phyloP scores from a whole-genome alignment of 2,888 invertebrate species.

The Liposcelis brunnea region DNA sequence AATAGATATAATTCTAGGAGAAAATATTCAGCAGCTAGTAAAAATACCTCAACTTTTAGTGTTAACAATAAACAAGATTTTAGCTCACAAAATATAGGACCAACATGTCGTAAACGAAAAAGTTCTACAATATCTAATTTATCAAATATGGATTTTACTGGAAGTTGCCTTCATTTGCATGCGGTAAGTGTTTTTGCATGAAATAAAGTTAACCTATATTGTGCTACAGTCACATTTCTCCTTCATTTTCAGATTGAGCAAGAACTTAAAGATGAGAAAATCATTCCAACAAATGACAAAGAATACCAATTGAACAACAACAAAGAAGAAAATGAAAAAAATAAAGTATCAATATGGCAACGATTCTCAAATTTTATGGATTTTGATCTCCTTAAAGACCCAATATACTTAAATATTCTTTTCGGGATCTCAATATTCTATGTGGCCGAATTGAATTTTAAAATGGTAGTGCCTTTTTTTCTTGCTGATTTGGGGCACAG shows the following conservation, averaged over 20 bases:
- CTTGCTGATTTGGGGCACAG: conserved; percentile 28
- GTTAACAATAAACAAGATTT: too few relatives aligned
- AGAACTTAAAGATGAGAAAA: conserved; percentile 17
- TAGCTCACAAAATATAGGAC: too few relatives aligned
- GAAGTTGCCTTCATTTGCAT: conserved; percentile 19
- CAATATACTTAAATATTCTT: conserved; percentile 45
- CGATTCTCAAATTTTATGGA: conserved; percentile 36
- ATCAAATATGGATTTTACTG: conserved; percentile 19
- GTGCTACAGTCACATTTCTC: conserved; percentile 1
- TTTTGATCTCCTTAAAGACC: conserved; percentile 41
- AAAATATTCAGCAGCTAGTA: too few relatives aligned
- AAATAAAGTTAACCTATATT: not conserved
- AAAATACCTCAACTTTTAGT: too few relatives aligned
- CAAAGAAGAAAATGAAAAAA: conserved; percentile 4
- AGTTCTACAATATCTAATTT: conserved; percentile 13
- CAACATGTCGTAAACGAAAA: not conserved
- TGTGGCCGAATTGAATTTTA: conserved; percentile 50
- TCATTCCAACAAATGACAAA: conserved; percentile 9
- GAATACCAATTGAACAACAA: conserved; percentile 8
- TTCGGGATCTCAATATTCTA: conserved; percentile 48
- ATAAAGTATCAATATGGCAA: conserved; percentile 14
- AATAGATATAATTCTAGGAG: too few relatives aligned
- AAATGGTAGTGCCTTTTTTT: conserved; percentile 51
- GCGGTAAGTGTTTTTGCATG: conserved; percentile 15
- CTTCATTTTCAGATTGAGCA: conserved; percentile 19